phyloP scores from a whole-genome alignment of 2,888 invertebrate species.

The Helicoverpa assulta region DNA sequence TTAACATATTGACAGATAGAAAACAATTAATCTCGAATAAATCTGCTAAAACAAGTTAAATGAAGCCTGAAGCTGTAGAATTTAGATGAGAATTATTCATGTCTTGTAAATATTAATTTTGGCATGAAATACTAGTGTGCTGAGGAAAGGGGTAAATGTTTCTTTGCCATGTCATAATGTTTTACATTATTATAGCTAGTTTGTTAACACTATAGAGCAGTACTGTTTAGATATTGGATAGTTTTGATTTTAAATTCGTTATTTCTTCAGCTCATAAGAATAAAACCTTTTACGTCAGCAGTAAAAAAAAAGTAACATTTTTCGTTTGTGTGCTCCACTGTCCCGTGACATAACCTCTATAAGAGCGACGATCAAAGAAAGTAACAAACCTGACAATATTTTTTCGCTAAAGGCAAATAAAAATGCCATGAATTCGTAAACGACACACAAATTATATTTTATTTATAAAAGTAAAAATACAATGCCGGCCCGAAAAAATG shows the following conservation, averaged over 20 bases:
- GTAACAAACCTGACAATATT: conserved; percentile 34
- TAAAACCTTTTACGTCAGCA: conserved; percentile 5
- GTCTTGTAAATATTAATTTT: neutral
- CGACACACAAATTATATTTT: conserved; percentile 60
- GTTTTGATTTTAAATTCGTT: too few species aligned
- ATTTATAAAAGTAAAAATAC: conserved; percentile 58
- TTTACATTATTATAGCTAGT: too few species aligned
- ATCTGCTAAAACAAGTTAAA: neutral
- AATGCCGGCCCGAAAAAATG: conserved; percentile 53
- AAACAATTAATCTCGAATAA: neutral
- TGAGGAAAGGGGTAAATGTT: too few species aligned
- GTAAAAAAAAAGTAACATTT: conserved; percentile 20
- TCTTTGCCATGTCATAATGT: too few species aligned
- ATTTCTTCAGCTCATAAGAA: conserved; percentile 21
- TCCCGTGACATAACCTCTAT: conserved; percentile 31
- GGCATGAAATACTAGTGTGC: too few species aligned
- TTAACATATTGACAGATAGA: neutral
- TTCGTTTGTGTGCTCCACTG: conserved; percentile 31
- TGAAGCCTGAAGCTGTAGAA: too few species aligned
- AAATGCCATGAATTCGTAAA: conserved; percentile 60
- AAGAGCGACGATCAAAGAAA: conserved; percentile 50
- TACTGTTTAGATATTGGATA: too few species aligned
- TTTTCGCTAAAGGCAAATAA: conserved; percentile 55
- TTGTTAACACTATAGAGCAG: too few species aligned
- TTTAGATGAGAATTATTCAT: neutral